Conservation (phyloP, 2,888 invertebrate species). For the Formica aserva region DNA sequence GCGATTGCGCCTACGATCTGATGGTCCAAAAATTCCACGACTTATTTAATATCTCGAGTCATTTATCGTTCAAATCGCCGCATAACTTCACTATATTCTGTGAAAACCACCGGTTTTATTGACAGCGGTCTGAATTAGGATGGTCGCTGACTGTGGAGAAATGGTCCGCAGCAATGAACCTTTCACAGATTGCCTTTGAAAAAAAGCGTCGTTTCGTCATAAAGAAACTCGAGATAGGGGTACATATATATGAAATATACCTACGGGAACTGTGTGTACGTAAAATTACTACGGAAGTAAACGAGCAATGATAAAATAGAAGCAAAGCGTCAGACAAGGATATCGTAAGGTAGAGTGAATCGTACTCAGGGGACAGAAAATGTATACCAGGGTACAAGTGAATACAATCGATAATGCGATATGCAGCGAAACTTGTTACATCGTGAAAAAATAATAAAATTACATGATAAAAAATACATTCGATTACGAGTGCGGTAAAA, state of each 20-base stretch:
- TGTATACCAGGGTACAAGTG: slow-evolving; percentile 8
- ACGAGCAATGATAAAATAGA: neutral
- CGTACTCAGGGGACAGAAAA: slow-evolving; percentile 1
- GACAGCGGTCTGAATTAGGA: slow-evolving; percentile 65
- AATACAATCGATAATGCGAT: neutral
- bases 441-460: neutral
- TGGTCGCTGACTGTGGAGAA: slow-evolving; percentile 33
- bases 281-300: neutral
- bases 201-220: slow-evolving; percentile 21
- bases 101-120: slow-evolving; percentile 65
- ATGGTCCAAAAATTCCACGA: slow-evolving; percentile 14
- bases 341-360: neutral
- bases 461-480: neutral
- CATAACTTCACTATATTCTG: slow-evolving; percentile 63
- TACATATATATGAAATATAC: slow-evolving; percentile 24
- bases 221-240: slow-evolving; percentile 39
- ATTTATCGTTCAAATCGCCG: slow-evolving; percentile 64
- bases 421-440: neutral
- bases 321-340: neutral
- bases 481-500: neutral
- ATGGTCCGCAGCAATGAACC: slow-evolving; percentile 39
- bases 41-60: slow-evolving; percentile 63
- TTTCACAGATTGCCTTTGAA: slow-evolving; percentile 23
- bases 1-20: neutral
- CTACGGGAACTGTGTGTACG: neutral